Evolutionary conservation across 2,888 invertebrate genomes (phyloP).

Genomic region (Limnephilus rhombicus): DNA sequence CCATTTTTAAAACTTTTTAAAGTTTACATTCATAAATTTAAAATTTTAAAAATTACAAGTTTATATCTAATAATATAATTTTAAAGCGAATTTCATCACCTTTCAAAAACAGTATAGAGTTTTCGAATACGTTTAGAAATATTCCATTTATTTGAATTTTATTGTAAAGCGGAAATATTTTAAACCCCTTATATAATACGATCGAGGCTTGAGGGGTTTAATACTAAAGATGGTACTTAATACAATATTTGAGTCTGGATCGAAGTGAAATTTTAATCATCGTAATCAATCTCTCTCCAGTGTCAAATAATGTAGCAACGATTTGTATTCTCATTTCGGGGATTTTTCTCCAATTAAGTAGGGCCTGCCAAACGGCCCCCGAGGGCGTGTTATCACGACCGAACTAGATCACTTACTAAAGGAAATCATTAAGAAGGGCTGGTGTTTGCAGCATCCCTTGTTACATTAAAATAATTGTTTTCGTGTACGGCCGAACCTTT

Average conservation of each 20-base stretch:
- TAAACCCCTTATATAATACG: too few species aligned
- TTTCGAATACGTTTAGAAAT: too few species aligned
- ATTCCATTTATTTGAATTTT: too few species aligned
- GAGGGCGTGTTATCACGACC: constrained; percentile 2
- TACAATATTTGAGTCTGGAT: neutral
- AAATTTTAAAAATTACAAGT: too few species aligned
- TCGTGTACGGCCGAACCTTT: neutral
- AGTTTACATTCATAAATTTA: too few species aligned
- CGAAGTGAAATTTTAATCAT: neutral
- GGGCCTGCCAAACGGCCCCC: neutral
- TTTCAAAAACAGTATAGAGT: too few species aligned
- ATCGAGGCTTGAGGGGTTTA: too few species aligned
- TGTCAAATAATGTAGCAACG: neutral
- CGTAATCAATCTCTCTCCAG: neutral
- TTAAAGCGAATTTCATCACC: too few species aligned
- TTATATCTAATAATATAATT: too few species aligned
- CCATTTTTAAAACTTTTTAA: too few species aligned
- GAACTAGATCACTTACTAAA: constrained; percentile 1
- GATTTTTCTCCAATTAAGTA: constrained; percentile 22
- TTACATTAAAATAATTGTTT: constrained; percentile 39
- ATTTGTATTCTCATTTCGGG: neutral
- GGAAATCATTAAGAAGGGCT: neutral
- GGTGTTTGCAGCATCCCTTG: neutral
- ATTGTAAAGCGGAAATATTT: too few species aligned
- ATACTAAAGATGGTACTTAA: neutral